Evolutionary conservation across 2,113 vertebrate genomes (phyloP).

Genomic region (Cyanoliseus patagonus): DNA sequence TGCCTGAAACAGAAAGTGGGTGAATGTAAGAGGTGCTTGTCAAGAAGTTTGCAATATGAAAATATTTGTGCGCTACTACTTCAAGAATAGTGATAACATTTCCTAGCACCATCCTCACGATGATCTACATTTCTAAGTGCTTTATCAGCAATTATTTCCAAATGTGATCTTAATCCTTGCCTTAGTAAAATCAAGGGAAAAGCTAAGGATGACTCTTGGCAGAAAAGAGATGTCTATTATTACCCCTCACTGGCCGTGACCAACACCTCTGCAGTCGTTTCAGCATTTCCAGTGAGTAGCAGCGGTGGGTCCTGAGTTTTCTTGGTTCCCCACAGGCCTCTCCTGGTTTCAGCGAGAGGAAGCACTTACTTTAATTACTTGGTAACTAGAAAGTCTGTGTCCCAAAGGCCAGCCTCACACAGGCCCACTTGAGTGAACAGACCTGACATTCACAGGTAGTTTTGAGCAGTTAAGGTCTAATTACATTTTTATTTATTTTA

Average conservation of each 20-base stretch:
- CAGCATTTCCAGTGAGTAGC: neutral
- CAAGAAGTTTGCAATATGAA: neutral
- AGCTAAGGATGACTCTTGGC: neutral
- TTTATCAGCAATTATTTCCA: neutral
- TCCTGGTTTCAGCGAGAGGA: neutral
- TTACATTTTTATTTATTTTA: neutral
- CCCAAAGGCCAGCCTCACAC: neutral
- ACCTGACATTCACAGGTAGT: neutral
- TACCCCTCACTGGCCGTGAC: neutral
- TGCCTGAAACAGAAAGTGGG: neutral
- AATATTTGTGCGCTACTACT: neutral
- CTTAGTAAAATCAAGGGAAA: neutral
- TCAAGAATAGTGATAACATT: neutral
- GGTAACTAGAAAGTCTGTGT: neutral
- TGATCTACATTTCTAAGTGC: neutral
- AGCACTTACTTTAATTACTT: neutral
- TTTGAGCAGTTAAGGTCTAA: neutral
- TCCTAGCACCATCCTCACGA: neutral
- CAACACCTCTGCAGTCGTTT: neutral
- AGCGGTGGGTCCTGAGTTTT: accelerated
- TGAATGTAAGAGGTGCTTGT: neutral
- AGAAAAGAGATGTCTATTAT: neutral
- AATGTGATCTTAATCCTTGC: neutral
- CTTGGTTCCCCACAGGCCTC: accelerated
- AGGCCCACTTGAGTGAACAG: neutral